Base-by-base conservation (phyloP, 2,797 vertebrate species). In the Nyctalus aviator region DNA sequence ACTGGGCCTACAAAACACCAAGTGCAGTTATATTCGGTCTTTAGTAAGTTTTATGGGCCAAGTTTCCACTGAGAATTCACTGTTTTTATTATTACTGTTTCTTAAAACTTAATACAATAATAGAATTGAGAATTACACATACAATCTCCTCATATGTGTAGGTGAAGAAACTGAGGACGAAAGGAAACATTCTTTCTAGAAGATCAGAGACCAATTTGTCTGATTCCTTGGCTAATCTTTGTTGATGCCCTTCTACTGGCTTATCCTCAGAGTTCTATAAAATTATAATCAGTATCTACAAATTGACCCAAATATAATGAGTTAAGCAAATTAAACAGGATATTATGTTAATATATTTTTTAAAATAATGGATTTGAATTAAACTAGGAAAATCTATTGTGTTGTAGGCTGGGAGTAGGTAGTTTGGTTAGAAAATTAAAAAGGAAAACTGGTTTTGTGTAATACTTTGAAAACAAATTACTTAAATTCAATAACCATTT, bases 261-360 rank as follows among this genome's bases (percentile, higher is more conserved):
- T 89, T 79, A 46, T 44, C 48, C 95, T 89, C 50, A 59, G 30
- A 77, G 7, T 59, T 92, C 41, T 48, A 35, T 73, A 76, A 76
- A 25, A 75, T 8, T 44, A 44, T 68, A 68, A 12, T 57, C 4
- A 64, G 4, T 77, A 48, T 76, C 88, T 84, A 76, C 6, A 88
- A 41, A 53, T 73, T 94, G 4, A 30, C 93, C 4, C 27, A 72
- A 13, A 62, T 84, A 72, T 0, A 0, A 32, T 27, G 1, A 92
- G 75, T 71, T 94, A 69, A 77, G 73, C 8, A 77, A 75, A 77
- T 57, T 72, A 96, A 84, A 57, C 41, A 41, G 13, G 86, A 84
- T 82, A 30, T 69, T 5, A 69, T 91, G 18, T 88, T 84, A 90
- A 90, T 41, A 90, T 41, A 84, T 66, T 48, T 66, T 66, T 35